Percentiles rank a stretch among this genome's conserved stretches.
Evolutionary conservation across 2,797 vertebrate species (phyloP).

Genomic region (Poeciliopsis gracilis): DNA sequence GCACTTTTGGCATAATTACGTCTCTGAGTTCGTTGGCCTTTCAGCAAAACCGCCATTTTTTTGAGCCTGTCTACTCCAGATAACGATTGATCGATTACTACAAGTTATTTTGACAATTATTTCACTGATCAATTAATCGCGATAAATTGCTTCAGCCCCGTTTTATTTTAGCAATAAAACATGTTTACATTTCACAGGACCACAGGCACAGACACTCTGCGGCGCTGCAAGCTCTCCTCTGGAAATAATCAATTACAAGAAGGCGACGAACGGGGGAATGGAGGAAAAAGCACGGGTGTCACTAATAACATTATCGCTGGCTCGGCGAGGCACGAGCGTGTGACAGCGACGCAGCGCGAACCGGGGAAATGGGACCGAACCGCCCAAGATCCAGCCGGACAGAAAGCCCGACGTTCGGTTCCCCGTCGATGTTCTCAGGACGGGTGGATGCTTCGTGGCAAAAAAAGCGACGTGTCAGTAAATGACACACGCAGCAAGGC

Average conservation of each 20-base stretch:
- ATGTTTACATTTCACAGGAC: background rate
- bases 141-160: no score
- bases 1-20: no score
- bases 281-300: conserved; percentile 1
- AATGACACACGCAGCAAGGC: conserved; percentile 20
- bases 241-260: background rate
- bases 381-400: background rate
- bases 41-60: no score
- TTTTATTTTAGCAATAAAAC: background rate
- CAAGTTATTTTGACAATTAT: no score
- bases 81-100: no score
- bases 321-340: background rate
- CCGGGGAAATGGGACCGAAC: conserved; percentile 12
- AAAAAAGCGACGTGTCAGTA: conserved; percentile 6
- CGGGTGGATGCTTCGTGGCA: background rate
- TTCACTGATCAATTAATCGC: no score
- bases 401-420: background rate
- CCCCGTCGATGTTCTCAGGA: background rate
- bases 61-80: no score
- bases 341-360: background rate
- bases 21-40: no score
- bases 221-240: background rate
- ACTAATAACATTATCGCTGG: conserved; percentile 4
- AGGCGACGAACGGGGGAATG: background rate
- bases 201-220: background rate